Base-by-base conservation (phyloP, 2,888 invertebrate genomes). In the Ectropis crepuscularia region DNA sequence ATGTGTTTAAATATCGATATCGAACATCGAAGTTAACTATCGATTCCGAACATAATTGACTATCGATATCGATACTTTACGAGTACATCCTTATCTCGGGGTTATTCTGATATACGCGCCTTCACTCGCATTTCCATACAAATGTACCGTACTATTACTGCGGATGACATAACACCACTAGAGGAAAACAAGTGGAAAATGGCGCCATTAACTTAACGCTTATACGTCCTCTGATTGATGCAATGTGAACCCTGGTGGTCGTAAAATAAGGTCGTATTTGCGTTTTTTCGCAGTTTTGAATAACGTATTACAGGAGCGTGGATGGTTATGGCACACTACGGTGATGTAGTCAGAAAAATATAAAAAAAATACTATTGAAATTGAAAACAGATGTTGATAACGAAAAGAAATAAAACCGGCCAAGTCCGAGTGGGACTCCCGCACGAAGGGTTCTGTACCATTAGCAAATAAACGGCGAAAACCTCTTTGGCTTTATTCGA, bases 141-240 rank as follows among this genome's bases (percentile, higher is more conserved):
- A 80, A 80, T 75, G 74, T 78, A 63, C 72, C 70, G 70, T 76
- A 74, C 69, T 72, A 70, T 65, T 55, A 72, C 75, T 79, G 79
- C 63, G 71, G 73, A 72, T 79, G 78, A 79, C 80, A 77, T 76
- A 77, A 77, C 69, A 69, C 67, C 65, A 68, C 63, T 72, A 53
- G 60, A 73, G 70, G 77, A 77, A 79, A 79, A 77, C 72, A 73
- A 72, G 73, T 74, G 71, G 78, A 76, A 80, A 78, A 80, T 73
- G 62, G 64, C 47, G 64, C 74, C 72, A 76, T 80, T 78, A 80
- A 78, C 70, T 74, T 74, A 75, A 73, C 65, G 70, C 63, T 78
- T 78, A 80, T 77, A 70, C 57, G 53, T 55, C 60, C 65, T 69
- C 69, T 76, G 77, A 79, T 77, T 76, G 70, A 79, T 73, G 72